phyloP scores from a whole-genome alignment of 1,140 invertebrate genomes.

The Platyura marginata region DNA sequence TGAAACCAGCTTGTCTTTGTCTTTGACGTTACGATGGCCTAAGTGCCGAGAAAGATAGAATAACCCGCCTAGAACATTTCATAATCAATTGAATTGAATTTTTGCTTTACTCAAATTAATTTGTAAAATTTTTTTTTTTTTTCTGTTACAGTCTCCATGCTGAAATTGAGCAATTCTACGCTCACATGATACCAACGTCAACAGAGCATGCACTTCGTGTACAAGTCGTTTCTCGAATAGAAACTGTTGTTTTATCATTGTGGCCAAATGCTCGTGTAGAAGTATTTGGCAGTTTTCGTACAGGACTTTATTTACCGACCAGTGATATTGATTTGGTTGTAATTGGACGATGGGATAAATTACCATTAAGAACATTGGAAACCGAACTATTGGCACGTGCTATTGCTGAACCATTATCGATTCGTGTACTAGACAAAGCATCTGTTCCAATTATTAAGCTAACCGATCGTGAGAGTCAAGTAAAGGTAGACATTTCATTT shows the following conservation, averaged over 20 bases:
- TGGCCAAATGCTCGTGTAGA: slow-evolving; percentile 86
- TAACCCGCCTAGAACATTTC: too few relatives aligned
- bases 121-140: slow-evolving; percentile 1
- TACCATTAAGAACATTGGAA: slow-evolving; percentile 79
- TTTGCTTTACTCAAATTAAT: too few relatives aligned
- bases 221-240: slow-evolving; percentile 74
- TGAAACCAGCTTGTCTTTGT: too few relatives aligned
- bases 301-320: slow-evolving; percentile 87
- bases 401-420: slow-evolving; percentile 68
- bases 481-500: slow-evolving; percentile 94
- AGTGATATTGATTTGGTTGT: slow-evolving; percentile 98
- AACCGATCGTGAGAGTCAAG: slow-evolving; percentile 84
- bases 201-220: slow-evolving; percentile 75
- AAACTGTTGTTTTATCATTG: slow-evolving; percentile 63
- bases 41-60: too few relatives aligned
- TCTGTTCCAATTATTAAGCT: slow-evolving; percentile 96
- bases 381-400: slow-evolving; percentile 71
- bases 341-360: slow-evolving; percentile 87
- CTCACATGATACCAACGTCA: slow-evolving; percentile 79
- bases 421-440: slow-evolving; percentile 93
- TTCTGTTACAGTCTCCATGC: slow-evolving; percentile 61
- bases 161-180: slow-evolving; percentile 92
- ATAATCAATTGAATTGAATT: too few relatives aligned
- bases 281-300: slow-evolving; percentile 90
- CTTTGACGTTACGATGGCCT: too few relatives aligned